Percentiles rank a stretch among this genome's conserved stretches.
These are phyloP conservation scores for Amphiprion ocellaris DNA, from an alignment of 2,113 vertebrate species.

Conservation along the genomic window DNA sequence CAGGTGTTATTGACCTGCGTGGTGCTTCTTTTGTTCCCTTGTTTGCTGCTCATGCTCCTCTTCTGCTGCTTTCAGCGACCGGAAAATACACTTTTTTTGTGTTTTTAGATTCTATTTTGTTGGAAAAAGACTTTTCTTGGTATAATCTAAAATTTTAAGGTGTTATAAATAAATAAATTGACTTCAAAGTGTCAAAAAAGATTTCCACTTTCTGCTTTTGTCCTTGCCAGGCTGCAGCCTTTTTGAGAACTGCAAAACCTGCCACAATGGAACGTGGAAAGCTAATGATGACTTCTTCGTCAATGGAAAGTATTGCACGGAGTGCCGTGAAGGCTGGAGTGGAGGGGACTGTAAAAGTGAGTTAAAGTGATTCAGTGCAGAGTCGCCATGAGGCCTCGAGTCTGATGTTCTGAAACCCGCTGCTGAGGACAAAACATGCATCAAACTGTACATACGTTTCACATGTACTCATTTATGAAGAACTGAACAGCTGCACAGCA, in stretches of 20 bases:
- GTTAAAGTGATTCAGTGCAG: slow-evolving; percentile 45
- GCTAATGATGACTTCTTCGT: slow-evolving; percentile 92
- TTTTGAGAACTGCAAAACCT: slow-evolving; percentile 95
- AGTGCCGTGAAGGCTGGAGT: slow-evolving; percentile 93
- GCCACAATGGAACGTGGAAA: slow-evolving; percentile 93
- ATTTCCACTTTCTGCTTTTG: no score
- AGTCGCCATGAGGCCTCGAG: slow-evolving; percentile 25
- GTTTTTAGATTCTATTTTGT: no score
- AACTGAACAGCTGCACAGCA: background rate
- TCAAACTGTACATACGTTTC: no score
- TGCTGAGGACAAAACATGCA: background rate
- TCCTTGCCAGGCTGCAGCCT: slow-evolving; percentile 83
- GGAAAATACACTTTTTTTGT: no score
- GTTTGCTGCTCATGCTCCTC: no score
- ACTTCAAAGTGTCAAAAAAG: no score
- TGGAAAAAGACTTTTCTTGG: no score
- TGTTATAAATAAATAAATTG: background rate
- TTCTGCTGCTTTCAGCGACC: background rate
- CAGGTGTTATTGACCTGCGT: background rate
- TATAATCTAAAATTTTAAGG: background rate
- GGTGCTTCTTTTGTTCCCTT: no score
- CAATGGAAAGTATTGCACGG: slow-evolving; percentile 89
- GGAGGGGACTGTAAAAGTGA: slow-evolving; percentile 95
- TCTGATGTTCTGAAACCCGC: background rate
- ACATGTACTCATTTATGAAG: no score